These are phyloP conservation scores for Drosophila niveifrons DNA, from an alignment of 2,888 invertebrate species.

Conservation along the genomic window DNA sequence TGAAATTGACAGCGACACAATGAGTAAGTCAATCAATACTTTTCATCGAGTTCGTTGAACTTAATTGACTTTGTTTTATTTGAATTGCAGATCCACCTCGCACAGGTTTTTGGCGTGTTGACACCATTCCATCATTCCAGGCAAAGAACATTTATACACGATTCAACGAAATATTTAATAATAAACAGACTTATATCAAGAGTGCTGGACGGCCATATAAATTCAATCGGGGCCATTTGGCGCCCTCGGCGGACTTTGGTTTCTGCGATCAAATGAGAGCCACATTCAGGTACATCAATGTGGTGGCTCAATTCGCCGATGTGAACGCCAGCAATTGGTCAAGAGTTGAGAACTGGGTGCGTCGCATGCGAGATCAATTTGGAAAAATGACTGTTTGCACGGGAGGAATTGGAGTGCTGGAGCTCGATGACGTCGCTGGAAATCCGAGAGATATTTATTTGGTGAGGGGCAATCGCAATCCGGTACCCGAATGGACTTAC, in stretches of 20 bases:
- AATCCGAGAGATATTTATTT: slow-evolving; percentile 35
- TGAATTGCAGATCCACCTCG: neutral
- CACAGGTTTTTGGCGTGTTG: slow-evolving; percentile 10
- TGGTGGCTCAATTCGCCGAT: slow-evolving; percentile 86
- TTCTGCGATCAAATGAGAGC: slow-evolving; percentile 85
- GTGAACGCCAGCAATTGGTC: slow-evolving; percentile 88
- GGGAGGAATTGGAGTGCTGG: slow-evolving; percentile 43
- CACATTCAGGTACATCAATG: slow-evolving; percentile 86
- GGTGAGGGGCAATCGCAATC: neutral
- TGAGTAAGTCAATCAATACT: slow-evolving; percentile 42
- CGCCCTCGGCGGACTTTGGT: slow-evolving; percentile 86
- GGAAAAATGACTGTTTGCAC: slow-evolving; percentile 43
- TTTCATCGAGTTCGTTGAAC: neutral
- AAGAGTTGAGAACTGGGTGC: slow-evolving; percentile 84
- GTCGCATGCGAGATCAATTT: slow-evolving; percentile 12
- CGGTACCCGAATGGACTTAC: slow-evolving; percentile 59
- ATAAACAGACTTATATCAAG: neutral
- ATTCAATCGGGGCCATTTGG: slow-evolving; percentile 86
- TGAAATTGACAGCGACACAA: slow-evolving; percentile 7
- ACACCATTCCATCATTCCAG: slow-evolving; percentile 45
- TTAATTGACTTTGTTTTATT: neutral
- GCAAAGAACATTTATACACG: slow-evolving; percentile 38
- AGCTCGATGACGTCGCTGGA: slow-evolving; percentile 9
- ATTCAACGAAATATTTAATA: slow-evolving; percentile 31
- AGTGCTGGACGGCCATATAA: neutral